phyloP scores from a whole-genome alignment of 2,113 vertebrate species.

The Phaetusa simplex region DNA sequence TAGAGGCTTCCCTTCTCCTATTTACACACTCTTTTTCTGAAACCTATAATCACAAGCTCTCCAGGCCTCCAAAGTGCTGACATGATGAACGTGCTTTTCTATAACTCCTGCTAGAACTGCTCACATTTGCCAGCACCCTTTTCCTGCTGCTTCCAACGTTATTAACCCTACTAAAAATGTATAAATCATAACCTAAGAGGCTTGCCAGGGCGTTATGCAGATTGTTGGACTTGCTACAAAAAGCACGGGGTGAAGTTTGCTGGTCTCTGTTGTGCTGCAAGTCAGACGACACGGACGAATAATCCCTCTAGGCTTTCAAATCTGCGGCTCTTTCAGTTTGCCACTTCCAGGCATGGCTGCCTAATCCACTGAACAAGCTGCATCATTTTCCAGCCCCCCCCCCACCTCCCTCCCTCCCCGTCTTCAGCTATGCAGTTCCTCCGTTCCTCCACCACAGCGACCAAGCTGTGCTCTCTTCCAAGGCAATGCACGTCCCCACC shows the following conservation, averaged over 20 bases:
- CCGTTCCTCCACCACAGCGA: background rate
- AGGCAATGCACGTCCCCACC: constrained; percentile 29
- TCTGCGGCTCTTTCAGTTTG: background rate
- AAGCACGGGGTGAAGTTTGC: background rate
- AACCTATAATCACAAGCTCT: background rate
- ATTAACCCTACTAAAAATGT: background rate
- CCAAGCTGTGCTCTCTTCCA: constrained; percentile 8
- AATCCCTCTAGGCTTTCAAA: constrained; percentile 6
- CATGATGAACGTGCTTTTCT: background rate
- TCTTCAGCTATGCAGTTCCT: constrained; percentile 5
- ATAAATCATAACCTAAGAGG: background rate
- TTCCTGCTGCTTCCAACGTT: background rate
- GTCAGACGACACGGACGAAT: background rate
- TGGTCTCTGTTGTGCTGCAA: background rate
- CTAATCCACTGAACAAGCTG: constrained; percentile 4
- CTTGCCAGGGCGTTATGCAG: background rate
- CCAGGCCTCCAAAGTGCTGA: background rate
- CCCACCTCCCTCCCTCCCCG: background rate
- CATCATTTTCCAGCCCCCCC: constrained; percentile 16
- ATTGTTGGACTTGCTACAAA: background rate
- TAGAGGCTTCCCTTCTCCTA: background rate
- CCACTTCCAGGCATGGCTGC: constrained; percentile 38
- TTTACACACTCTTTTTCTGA: background rate
- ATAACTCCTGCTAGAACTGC: background rate
- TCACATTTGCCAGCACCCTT: background rate